Evolutionary conservation across 64 coral and sea anemone species (phyloP), one percentile per base, ranked within the genome.

Genomic region (Platygyra sinensis): DNA sequence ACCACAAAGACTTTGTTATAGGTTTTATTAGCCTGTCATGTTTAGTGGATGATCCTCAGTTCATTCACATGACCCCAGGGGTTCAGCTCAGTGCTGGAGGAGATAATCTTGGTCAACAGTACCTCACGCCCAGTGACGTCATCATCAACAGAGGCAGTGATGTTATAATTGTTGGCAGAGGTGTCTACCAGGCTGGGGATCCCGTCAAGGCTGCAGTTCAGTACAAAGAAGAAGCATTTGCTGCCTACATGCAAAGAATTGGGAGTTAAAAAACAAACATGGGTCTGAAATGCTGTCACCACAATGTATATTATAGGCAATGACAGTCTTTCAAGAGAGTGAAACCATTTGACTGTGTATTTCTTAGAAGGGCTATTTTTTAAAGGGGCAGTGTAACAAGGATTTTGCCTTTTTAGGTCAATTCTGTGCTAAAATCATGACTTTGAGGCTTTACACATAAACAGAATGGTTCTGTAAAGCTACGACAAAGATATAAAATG

Each of bases 1-100:
- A 16, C 10, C 87, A 99, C 77, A 88, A 90, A 79, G 94, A 99
- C 72, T 99, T 99, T 96, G 97, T 99, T n/a, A 38, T 99, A 65
- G 97, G 97, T 17, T 99, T 99, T 73, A 99, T 99, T 20, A 91
- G 97, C 76, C 80, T 87, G 4, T 88, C 91, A 55, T 81, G 81
- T 75, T 76, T 99, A 38, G 29, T 63, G 32, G 75, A 91, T 61
- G 89, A 93, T 62, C 94, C 97, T 19, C 87, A 87, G 73, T 93
- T 99, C 80, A 62, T 99, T 46, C 97, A 96, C 60, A 96, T 99
- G 97, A 96, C 97, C n/a, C 97, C 97, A 22, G 97, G 97, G 16
- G 91, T 99, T 38, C 92, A 96, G 88, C 88, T 96, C 5, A 87
- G 17, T 60, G 63, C 50, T 42, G 97, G 94, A 72, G 75, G 52